Evolutionary conservation across 2,888 invertebrate species (phyloP), one percentile per base, ranked within the genome.

Genomic region (Venusia cambrica): DNA sequence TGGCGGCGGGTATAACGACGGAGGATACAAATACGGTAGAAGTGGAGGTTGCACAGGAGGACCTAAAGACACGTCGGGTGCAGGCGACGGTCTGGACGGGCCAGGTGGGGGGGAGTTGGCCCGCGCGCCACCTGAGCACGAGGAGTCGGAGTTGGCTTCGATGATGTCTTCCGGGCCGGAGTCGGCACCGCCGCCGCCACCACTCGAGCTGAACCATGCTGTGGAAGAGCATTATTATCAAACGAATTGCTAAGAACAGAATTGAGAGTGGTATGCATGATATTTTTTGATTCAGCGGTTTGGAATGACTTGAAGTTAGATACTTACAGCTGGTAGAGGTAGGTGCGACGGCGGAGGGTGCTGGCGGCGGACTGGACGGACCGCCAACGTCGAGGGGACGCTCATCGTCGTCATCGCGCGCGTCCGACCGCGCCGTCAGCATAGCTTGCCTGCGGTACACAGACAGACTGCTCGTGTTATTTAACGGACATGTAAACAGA

Each of bases 11-110:
- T 97, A 97, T 47, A 97, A 88, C 14, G 96, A 95, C 27, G 92
- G 94, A 15, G 96, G 96, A 77, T 97, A 97, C 31, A 98, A 92
- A 88, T 97, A 97, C 53, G 97, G 97, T 68, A 97, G 93, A 15
- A 95, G 92, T 28, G 96, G 96, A 22, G 97, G 96, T 66, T 97
- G 97, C 24, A 97, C 93, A 22, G 97, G 97, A 18, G 97, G 97
- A 28, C 97, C 97, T 18, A 97, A 94, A 14, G 96, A 96, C 45
- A 97, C 97, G 84, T 97, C 97, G 8, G 97, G 97, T 47, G 95
- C 93, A 0, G 96, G 96, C 50, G 94, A 94, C 51, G 91, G 80
- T 38, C 87, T 59, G 48, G 90, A 90, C n/a, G 91, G 90, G 0
- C 90, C 89, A 4, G 84, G 62, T n/a, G 85, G 68, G 49, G 89